Conservation (phyloP, 2,797 vertebrate genomes). For the Premnoplex brunnescens region DNA sequence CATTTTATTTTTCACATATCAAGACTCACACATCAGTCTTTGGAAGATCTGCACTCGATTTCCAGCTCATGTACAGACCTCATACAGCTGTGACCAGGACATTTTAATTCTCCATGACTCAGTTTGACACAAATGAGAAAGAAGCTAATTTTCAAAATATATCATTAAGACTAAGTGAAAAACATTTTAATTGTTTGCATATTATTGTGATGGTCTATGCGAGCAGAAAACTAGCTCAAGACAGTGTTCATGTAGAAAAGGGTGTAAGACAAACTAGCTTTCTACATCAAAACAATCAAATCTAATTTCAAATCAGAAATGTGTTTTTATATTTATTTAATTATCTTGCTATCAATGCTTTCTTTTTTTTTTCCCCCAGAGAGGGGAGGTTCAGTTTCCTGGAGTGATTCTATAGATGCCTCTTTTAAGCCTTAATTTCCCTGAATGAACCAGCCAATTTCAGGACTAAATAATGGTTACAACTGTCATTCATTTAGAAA, state of each 20-base stretch:
- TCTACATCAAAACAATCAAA: background rate
- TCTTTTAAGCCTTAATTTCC: constrained; percentile 39
- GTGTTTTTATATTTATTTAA: constrained; percentile 21
- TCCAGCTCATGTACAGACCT: background rate
- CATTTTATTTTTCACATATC: background rate
- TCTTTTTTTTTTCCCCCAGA: background rate
- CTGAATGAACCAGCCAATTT: constrained; percentile 14
- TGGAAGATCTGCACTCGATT: background rate
- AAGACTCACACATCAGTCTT: background rate
- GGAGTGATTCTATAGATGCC: background rate
- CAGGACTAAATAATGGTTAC: constrained; percentile 9
- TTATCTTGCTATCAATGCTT: background rate
- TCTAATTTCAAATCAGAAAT: constrained; percentile 12
- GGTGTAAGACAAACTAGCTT: background rate
- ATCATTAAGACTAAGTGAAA: background rate
- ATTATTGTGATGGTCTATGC: background rate
- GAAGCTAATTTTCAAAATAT: background rate
- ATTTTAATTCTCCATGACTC: background rate
- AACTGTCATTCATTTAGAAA: constrained; percentile 39
- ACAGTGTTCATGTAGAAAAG: background rate
- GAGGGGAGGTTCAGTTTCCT: background rate
- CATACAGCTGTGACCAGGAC: background rate
- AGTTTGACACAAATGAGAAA: background rate
- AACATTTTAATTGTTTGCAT: background rate
- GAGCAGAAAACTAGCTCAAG: background rate